Percentiles rank a stretch among this genome's conserved stretches.
Conservation (phyloP, 1,140 invertebrate genomes). For the Drosophila pseudoobscura region DNA sequence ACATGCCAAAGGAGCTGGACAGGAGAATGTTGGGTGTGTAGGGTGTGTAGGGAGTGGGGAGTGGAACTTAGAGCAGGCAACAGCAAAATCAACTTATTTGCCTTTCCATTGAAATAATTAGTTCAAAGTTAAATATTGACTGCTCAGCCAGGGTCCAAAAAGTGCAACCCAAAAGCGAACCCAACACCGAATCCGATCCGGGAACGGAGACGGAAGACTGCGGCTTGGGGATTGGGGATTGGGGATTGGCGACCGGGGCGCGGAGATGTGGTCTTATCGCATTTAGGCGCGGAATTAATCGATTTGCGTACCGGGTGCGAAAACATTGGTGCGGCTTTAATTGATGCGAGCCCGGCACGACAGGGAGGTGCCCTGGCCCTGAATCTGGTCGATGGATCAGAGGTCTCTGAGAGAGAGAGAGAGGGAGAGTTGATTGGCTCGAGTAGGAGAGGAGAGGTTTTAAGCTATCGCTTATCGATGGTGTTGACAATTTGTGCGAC, state of each 20-base stretch:
- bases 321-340: slow-evolving; percentile 83
- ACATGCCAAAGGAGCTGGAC: slow-evolving; percentile 55
- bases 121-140: slow-evolving; percentile 83
- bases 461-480: slow-evolving; percentile 53
- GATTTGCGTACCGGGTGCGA: slow-evolving; percentile 81
- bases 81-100: slow-evolving; percentile 77
- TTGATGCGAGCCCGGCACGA: slow-evolving; percentile 73
- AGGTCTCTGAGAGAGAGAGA: not conserved
- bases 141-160: slow-evolving; percentile 24
- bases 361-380: slow-evolving; percentile 13
- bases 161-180: too few species aligned
- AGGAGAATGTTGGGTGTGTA: not conserved
- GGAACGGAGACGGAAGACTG: not conserved
- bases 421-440: slow-evolving; percentile 6
- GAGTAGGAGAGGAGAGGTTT: not conserved
- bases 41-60: not conserved
- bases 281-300: slow-evolving; percentile 79
- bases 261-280: slow-evolving; percentile 60
- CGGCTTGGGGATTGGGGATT: not conserved
- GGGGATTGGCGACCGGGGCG: too few species aligned
- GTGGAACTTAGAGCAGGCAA: slow-evolving; percentile 11
- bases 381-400: too few species aligned
- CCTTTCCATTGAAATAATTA: slow-evolving; percentile 83
- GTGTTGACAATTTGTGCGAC: slow-evolving; percentile 56
- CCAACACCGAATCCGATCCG: slow-evolving; percentile 7